These are phyloP conservation scores for Taurulus bubalis DNA, from an alignment of 2,113 vertebrate genomes.

Conservation along the genomic window DNA sequence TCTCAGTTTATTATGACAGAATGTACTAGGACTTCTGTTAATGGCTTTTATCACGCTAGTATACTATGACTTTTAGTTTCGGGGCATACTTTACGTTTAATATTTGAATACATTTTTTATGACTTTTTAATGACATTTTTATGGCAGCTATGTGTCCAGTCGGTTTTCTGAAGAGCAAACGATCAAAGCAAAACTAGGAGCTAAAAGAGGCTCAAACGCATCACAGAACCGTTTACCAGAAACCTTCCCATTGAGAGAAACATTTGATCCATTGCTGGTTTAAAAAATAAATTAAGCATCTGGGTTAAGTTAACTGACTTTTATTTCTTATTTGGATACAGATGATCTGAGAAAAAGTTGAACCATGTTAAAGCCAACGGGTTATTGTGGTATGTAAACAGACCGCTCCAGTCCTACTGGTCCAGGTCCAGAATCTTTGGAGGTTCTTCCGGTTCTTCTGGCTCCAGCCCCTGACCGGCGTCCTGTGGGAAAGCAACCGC, in stretches of 20 bases:
- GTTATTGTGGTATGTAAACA: constrained; percentile 28
- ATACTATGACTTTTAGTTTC: no score
- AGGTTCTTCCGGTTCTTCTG: constrained; percentile 51
- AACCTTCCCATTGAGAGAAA: neutral
- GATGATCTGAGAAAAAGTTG: neutral
- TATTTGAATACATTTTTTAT: no score
- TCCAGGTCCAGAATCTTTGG: constrained; percentile 62
- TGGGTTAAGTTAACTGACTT: constrained; percentile 16
- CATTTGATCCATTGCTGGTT: neutral
- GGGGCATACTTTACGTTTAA: no score
- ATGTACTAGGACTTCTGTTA: no score
- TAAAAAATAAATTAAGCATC: neutral
- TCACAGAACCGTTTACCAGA: neutral
- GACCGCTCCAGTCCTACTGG: constrained; percentile 3
- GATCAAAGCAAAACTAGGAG: neutral
- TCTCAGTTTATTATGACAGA: no score
- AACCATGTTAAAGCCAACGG: neutral
- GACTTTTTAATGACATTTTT: no score
- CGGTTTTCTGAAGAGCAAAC: neutral
- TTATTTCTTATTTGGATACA: constrained; percentile 35
- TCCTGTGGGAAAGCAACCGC: constrained; percentile 50
- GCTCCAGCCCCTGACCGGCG: constrained; percentile 20
- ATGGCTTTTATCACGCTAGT: no score
- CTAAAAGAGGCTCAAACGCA: neutral
- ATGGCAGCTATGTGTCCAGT: neutral